Evolutionary conservation across 2,797 vertebrate species (phyloP).

Genomic region (Anniella stebbinsi): DNA sequence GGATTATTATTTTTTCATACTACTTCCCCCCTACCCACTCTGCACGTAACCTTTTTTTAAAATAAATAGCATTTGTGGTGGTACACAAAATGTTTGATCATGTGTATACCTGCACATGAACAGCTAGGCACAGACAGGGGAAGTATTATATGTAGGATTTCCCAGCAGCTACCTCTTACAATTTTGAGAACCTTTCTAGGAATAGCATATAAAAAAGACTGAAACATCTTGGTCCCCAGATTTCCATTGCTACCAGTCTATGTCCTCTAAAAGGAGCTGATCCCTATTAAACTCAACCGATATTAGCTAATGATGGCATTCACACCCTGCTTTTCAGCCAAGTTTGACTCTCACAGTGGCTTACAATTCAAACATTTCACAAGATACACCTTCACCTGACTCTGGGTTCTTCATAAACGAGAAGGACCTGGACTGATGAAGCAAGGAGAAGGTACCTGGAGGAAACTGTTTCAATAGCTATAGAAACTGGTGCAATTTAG

Average conservation of each 20-base stretch:
- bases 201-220: not conserved
- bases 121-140: not conserved
- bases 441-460: not conserved
- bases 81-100: not conserved
- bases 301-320: not conserved
- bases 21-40: not conserved
- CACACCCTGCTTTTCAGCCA: not conserved
- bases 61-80: not conserved
- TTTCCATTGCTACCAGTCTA: not conserved
- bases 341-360: not conserved
- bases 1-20: not conserved
- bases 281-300: not conserved
- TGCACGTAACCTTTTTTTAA: not conserved
- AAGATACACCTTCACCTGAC: not conserved
- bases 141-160: not conserved
- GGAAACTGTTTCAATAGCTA: not conserved
- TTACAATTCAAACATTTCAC: not conserved
- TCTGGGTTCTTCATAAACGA: not conserved
- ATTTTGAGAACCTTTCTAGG: not conserved
- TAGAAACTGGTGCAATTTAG: not conserved
- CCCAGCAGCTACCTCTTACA: not conserved
- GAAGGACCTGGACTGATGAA: not conserved
- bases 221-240: not conserved
- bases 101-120: not conserved
- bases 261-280: not conserved